Conservation (phyloP, 2,797 vertebrate species). For the Ptychobarbus kaznakovi region DNA sequence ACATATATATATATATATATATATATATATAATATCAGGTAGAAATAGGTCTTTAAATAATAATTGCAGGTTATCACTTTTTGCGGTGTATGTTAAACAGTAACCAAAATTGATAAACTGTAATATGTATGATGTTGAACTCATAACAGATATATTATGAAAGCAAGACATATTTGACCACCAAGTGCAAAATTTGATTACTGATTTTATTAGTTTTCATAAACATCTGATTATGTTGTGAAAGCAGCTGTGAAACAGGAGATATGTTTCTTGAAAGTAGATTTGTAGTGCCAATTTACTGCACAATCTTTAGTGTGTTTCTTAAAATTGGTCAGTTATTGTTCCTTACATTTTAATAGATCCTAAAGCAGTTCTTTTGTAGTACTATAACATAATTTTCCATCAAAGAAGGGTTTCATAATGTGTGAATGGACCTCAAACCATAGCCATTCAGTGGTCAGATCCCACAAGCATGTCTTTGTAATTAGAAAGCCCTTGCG, state of each 20-base stretch:
- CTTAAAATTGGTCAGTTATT: background rate
- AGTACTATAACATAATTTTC: background rate
- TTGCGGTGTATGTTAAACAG: background rate
- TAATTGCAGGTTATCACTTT: background rate
- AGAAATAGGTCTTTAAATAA: no score
- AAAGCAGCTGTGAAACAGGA: background rate
- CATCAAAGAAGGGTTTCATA: background rate
- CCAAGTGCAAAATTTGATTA: background rate
- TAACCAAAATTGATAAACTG: background rate
- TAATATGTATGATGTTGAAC: background rate
- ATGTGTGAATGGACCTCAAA: background rate
- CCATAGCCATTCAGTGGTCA: background rate
- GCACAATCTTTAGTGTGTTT: background rate
- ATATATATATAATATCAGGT: no score
- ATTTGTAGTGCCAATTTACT: background rate
- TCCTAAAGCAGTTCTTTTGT: background rate
- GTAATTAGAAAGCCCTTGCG: constrained; percentile 18
- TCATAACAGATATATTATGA: background rate
- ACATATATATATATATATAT: no score
- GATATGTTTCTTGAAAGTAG: no score
- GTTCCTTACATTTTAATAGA: background rate
- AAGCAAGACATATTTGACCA: background rate
- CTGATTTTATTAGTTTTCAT: background rate
- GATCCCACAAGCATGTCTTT: constrained; percentile 16
- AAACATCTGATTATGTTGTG: background rate